Base-by-base conservation (phyloP, 2,113 vertebrate species). In the Trematocara unimaculatum region DNA sequence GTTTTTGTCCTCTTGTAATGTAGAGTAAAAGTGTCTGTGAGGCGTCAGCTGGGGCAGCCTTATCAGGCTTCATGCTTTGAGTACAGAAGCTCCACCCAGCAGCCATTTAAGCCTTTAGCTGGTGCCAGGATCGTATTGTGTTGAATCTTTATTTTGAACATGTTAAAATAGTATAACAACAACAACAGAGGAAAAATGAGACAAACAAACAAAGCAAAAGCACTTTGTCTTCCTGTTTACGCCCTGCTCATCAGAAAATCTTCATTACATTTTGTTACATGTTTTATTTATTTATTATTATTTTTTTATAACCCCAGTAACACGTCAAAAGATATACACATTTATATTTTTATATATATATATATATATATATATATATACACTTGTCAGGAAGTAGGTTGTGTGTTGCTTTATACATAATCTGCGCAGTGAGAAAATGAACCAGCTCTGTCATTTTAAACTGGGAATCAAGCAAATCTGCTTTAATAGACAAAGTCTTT, bases 101-200 rank as follows among this genome's bases (percentile, higher is more conserved):
- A 47, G 20, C 40, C 1, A 0, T 47, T 47, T 1, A 74, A 47
- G 20, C 40, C n/a, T 40, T 8, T 62, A 35, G 58, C 31, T 62
- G 31, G 31, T 62, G 58, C 17, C 29, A 18, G 58, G 31, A 4
- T 0, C 0, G 1, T 62, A 1, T 17, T 0, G 56, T 60, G 7
- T 4, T 62, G 5, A 62, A 18, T 35, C 31, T 62, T 62, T 62
- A 35, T 62, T 35, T n/a, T 35, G 58, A 35, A 35, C 58, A 35
- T 35, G 58, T 62, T 62, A 12, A 35, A 62, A 62, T 62, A 35
- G 17, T 62, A 7, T 0, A 35, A 62, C 15, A 62, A 62, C 8
- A 60, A 29, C 7, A 60, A 33, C 29, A 10, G 15, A 62, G 56
- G 58, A 1, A 33, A 60, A 18, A 62, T 33, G 33, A 67, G 0